These are phyloP conservation scores for Podarcis lilfordi DNA, from an alignment of 2,797 vertebrate genomes.

Conservation along the genomic window DNA sequence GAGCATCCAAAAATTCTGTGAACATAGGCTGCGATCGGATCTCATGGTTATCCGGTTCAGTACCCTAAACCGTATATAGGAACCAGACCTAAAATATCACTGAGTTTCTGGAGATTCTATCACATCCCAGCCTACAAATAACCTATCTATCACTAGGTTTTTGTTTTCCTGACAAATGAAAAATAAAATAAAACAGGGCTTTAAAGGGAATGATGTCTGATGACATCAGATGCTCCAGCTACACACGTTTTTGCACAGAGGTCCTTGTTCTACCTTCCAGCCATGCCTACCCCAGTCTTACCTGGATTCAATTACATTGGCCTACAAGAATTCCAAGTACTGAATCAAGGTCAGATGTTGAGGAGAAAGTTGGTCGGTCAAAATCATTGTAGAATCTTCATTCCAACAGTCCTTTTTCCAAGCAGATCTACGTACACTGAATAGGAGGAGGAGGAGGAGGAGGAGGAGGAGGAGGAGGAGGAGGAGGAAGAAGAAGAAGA, in stretches of 20 bases:
- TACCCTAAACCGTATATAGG: too few relatives aligned
- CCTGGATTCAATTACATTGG: background rate
- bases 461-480: fast-evolving
- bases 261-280: background rate
- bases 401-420: too few relatives aligned
- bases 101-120: background rate
- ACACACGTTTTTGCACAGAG: too few relatives aligned
- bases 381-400: background rate
- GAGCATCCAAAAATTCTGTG: background rate
- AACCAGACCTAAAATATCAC: background rate
- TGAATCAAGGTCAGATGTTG: background rate
- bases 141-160: too few relatives aligned
- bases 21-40: background rate
- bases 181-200: background rate
- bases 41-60: background rate
- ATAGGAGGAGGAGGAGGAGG: background rate
- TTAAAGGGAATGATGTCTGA: background rate
- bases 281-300: background rate
- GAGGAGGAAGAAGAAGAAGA: too few relatives aligned
- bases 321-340: background rate
- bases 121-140: background rate
- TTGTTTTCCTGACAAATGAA: background rate
- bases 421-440: background rate
- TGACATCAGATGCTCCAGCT: background rate
- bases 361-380: background rate